Evolutionary conservation across 1,140 invertebrate species (phyloP).

Genomic region (Scylla paramamosain): DNA sequence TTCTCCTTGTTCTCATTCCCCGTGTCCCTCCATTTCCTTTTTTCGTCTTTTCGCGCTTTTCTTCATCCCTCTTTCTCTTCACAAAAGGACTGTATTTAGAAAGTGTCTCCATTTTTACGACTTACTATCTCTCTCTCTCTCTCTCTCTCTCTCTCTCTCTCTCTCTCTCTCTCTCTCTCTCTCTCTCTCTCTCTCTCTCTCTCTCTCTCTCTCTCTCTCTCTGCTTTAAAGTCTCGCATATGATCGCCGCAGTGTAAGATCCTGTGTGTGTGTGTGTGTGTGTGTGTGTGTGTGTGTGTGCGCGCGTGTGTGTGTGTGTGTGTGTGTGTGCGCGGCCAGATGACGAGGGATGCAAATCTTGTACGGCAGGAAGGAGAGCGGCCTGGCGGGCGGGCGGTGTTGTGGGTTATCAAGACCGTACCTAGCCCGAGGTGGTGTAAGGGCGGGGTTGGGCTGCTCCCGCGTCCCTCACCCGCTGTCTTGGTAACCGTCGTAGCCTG

Average conservation of each 20-base stretch:
- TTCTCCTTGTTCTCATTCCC: too few relatives aligned
- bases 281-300: neutral
- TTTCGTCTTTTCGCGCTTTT: neutral
- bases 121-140: too few relatives aligned
- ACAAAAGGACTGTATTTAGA: too few relatives aligned
- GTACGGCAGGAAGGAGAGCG: neutral
- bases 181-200: constrained; percentile 21
- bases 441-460: neutral
- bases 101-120: too few relatives aligned
- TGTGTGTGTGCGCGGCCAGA: neutral
- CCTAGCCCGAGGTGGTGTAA: neutral
- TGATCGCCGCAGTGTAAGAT: neutral
- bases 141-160: constrained; percentile 4
- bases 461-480: neutral
- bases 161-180: neutral
- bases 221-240: neutral
- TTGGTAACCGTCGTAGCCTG: neutral
- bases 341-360: constrained; percentile 21
- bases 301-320: neutral
- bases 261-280: neutral
- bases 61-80: too few relatives aligned
- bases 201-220: constrained; percentile 14
- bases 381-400: neutral
- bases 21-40: neutral
- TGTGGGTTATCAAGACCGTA: neutral